Base-by-base conservation (phyloP, 2,797 vertebrate species). In the Pantherophis alleghaniensis region DNA sequence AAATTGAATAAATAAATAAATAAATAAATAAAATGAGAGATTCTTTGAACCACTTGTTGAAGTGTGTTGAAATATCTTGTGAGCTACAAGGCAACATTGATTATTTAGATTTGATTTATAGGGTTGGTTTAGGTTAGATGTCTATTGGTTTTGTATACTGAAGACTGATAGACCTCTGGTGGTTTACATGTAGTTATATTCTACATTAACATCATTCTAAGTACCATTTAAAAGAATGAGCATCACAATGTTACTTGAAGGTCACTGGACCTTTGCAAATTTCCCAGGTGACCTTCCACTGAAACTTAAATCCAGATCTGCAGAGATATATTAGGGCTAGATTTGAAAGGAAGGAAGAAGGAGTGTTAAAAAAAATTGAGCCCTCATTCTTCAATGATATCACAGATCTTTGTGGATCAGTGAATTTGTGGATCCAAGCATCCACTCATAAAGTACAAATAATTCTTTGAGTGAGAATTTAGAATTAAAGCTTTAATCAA, bases 361-460 rank as follows among this genome's bases (percentile, higher is more conserved):
- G 13, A 55, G 51, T 55, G 24, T 28, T 22, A 60, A 57, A 55
- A 86, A 86, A n/a, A 60, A 13, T 12, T 47, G 32, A 32, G 20
- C 5, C 22, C 57, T 61, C 57, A 60, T 60, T 24, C 87, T 57
- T 88, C 20, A 32, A 37, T 9, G 9, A 22, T 4, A 57, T 88
- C 18, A 32, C 28, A 69, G 6, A 57, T 26, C 74, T 93, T 92
- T 91, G 88, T 42, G 89, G 94, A 87, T n/a, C 6, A 69, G n/a
- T 69, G 66, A 1, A 69, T 93, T 93, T 91, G 87, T 37, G 90
- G 94, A 88, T n/a, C 7, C 3, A 59, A 37, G 1, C 87, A 69
- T 32, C 14, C 0, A 24, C 14, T 93, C 94, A 88, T 83, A 10
- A 32, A n/a, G 91, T 26, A 5, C 7, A 63, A n/a, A 6, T 90